Evolutionary conservation across 2,797 vertebrate species (phyloP).

Genomic region (Thalassophryne amazonica): DNA sequence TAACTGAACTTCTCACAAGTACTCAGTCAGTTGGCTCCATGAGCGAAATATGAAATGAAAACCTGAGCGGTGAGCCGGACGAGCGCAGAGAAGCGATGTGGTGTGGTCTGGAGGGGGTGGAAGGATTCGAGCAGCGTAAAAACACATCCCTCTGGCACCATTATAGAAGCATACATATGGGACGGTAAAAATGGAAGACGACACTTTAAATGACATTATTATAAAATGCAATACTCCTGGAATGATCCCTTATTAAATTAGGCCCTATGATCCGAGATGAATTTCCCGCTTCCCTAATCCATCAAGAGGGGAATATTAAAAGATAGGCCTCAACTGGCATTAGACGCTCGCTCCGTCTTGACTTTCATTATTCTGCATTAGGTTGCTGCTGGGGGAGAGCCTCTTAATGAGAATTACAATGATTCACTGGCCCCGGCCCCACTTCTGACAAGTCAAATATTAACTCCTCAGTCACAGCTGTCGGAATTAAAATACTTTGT

Average conservation of each 20-base stretch:
- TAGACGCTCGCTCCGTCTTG: slow-evolving; percentile 99
- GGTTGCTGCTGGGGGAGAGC: slow-evolving; percentile 99
- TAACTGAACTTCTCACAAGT: slow-evolving; percentile 62
- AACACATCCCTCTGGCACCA: slow-evolving; percentile 96
- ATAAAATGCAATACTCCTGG: slow-evolving; percentile 99
- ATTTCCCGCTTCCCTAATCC: slow-evolving; percentile 99
- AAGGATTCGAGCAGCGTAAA: slow-evolving; percentile 83
- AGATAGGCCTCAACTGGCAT: slow-evolving; percentile 99
- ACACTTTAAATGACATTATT: slow-evolving; percentile 99
- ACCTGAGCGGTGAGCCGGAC: slow-evolving; percentile 43
- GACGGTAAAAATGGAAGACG: slow-evolving; percentile 99
- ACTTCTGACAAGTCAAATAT: slow-evolving; percentile 99
- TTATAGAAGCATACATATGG: slow-evolving; percentile 99
- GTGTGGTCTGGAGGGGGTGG: slow-evolving; percentile 56
- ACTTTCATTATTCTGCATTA: slow-evolving; percentile 99
- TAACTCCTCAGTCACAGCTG: slow-evolving; percentile 99
- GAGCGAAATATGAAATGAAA: slow-evolving; percentile 66
- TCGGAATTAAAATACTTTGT: slow-evolving; percentile 99
- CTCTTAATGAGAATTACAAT: slow-evolving; percentile 99
- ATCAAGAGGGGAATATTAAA: slow-evolving; percentile 99
- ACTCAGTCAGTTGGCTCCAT: slow-evolving; percentile 64
- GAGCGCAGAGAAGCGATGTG: slow-evolving; percentile 47
- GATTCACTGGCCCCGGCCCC: slow-evolving; percentile 99
- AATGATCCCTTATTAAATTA: slow-evolving; percentile 99
- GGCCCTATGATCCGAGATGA: slow-evolving; percentile 99